Base-by-base conservation (phyloP, 2,113 vertebrate species). In the Actinemys pallida region DNA sequence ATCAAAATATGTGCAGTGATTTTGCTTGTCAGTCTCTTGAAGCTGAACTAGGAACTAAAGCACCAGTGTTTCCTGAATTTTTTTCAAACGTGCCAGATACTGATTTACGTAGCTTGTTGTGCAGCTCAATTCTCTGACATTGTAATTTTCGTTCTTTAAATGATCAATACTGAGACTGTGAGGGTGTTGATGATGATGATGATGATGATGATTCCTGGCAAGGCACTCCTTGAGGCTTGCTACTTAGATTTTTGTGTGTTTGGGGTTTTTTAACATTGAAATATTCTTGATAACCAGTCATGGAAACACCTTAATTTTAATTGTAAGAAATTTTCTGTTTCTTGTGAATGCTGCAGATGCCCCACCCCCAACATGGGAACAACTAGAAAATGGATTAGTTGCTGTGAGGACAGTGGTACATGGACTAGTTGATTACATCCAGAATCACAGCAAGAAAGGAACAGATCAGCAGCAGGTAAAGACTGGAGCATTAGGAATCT, bases 361-460 rank as follows among this genome's bases (percentile, higher is more conserved):
- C 85, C 99, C 99, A 72, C 98, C 99, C 96, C 99, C 99, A 3
- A 99, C 99, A 2, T 99, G 99, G 99, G 99, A 99, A 96, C 99
- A 99, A 94, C 98, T 99, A 80, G 99, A 99, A 97, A 99, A 99
- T 85, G 99, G 99, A n/a, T 96, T 99, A 78, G 99, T 99, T 91
- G 99, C 99, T 82, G 99, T 99, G 87, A 99, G 99, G 94, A 99
- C 99, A 5, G 99, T 99, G 84, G 99, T 99, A 76, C 99, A 99
- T 52, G 99, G 99, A 10, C 98, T 99, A 90, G 99, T 99, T 93
- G 99, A 99, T 98, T 99, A 99, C 95, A 99, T 99, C 89, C 99
- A 99, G 97, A 99, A 99, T 97, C 99, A 99, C 96, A 99, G 99
- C 98, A 99, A 99, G 97, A 99, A 99, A 97, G 99, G 99, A 97